These are phyloP conservation scores for Molorchus minor DNA, from an alignment of 2,888 invertebrate species.

Conservation along the genomic window DNA sequence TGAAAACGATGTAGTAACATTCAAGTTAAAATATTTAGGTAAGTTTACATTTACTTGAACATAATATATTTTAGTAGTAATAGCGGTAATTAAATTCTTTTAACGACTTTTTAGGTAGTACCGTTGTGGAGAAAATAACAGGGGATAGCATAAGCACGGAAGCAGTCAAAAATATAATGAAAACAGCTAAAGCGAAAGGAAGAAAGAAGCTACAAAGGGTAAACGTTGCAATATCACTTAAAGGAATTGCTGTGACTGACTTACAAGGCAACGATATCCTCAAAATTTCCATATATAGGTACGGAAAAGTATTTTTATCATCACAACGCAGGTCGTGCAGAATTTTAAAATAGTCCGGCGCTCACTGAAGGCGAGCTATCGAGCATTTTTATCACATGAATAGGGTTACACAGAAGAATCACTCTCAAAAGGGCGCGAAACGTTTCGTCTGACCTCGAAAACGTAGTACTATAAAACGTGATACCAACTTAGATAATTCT, in stretches of 20 bases:
- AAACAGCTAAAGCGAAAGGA: slow-evolving; percentile 68
- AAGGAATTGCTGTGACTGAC: slow-evolving; percentile 81
- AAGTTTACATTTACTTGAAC: slow-evolving; percentile 25
- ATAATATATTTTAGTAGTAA: not conserved
- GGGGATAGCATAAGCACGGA: slow-evolving; percentile 81
- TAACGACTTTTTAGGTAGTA: slow-evolving; percentile 64
- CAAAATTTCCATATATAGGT: slow-evolving; percentile 88
- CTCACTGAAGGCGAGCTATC: too few relatives aligned
- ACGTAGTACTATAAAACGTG: too few relatives aligned
- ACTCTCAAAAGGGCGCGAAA: too few relatives aligned
- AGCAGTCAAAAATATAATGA: slow-evolving; percentile 83
- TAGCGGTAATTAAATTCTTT: not conserved
- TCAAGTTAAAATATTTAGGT: slow-evolving; percentile 77
- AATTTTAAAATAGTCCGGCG: too few relatives aligned
- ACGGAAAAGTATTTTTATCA: too few relatives aligned
- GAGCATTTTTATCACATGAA: too few relatives aligned
- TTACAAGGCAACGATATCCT: slow-evolving; percentile 75
- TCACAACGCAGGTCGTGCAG: too few relatives aligned
- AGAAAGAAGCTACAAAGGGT: slow-evolving; percentile 72
- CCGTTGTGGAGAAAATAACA: slow-evolving; percentile 73
- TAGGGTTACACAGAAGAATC: too few relatives aligned
- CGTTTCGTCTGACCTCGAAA: too few relatives aligned
- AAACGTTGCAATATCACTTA: slow-evolving; percentile 76
- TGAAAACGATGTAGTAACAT: slow-evolving; percentile 64
- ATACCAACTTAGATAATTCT: too few relatives aligned